Conservation (phyloP, 2,797 vertebrate species). For the Anguilla pacifica region DNA sequence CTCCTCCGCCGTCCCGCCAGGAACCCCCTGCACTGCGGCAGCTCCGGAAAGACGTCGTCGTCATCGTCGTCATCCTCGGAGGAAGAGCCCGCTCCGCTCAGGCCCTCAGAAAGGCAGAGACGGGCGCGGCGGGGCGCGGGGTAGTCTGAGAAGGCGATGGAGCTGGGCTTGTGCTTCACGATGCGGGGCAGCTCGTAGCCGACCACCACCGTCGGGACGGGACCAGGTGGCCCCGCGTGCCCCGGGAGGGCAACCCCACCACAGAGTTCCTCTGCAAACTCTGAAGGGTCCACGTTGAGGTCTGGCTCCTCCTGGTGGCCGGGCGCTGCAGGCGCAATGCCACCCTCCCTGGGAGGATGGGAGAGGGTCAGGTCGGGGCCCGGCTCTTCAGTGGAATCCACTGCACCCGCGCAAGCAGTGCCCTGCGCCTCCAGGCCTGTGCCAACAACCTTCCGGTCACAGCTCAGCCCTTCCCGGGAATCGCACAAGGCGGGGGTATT, state of each 20-base stretch:
- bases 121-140: slow-evolving; percentile 19
- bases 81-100: slow-evolving; percentile 60
- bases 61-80: slow-evolving; percentile 60
- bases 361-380: neutral
- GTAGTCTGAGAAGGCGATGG: slow-evolving; percentile 75
- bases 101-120: slow-evolving; percentile 54
- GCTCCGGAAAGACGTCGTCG: slow-evolving; percentile 65
- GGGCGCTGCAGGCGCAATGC: neutral
- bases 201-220: slow-evolving; percentile 15
- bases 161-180: slow-evolving; percentile 74
- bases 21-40: slow-evolving; percentile 52
- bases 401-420: neutral
- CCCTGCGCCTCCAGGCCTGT: neutral
- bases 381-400: neutral
- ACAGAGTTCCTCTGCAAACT: neutral
- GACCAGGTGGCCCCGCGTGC: no score
- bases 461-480: neutral
- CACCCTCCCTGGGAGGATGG: neutral
- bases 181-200: slow-evolving; percentile 61
- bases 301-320: neutral
- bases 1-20: slow-evolving; percentile 48
- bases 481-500: neutral
- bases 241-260: neutral
- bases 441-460: neutral
- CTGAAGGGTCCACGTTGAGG: neutral